These are phyloP conservation scores for Bombus soroeensis DNA, from an alignment of 1,140 invertebrate species.

Conservation along the genomic window DNA sequence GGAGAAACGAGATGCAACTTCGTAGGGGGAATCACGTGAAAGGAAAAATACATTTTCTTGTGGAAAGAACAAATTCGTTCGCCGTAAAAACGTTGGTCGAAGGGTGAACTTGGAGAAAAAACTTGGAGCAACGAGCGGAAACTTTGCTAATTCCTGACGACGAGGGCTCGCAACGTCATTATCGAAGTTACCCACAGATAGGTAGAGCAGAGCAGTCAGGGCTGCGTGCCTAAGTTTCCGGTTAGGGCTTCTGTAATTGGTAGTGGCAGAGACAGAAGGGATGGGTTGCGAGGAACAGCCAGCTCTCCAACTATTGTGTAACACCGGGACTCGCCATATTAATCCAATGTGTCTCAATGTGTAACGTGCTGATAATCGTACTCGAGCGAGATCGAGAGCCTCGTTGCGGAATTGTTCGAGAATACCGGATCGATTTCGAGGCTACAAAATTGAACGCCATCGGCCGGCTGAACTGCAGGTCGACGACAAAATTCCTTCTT, in stretches of 20 bases:
- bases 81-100: not conserved
- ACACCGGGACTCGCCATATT: slow-evolving; percentile 18
- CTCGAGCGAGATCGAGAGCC: not conserved
- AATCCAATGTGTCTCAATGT: slow-evolving; percentile 25
- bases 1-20: not conserved
- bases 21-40: not conserved
- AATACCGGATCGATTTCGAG: not conserved
- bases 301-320: slow-evolving; percentile 30
- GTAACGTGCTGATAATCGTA: slow-evolving; percentile 28
- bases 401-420: not conserved
- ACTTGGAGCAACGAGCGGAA: not conserved
- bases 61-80: not conserved
- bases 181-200: slow-evolving; percentile 39
- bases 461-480: no score
- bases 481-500: not conserved
- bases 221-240: slow-evolving; percentile 31
- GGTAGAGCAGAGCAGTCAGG: not conserved
- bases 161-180: slow-evolving; percentile 41
- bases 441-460: not conserved
- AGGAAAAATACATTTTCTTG: not conserved
- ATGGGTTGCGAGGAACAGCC: not conserved
- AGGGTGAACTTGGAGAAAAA: not conserved
- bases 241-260: slow-evolving; percentile 37
- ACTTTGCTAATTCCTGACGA: slow-evolving; percentile 32
- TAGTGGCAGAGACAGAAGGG: slow-evolving; percentile 31